Base-by-base conservation (phyloP, 2,888 invertebrate species). In the Macrophya annulata region DNA sequence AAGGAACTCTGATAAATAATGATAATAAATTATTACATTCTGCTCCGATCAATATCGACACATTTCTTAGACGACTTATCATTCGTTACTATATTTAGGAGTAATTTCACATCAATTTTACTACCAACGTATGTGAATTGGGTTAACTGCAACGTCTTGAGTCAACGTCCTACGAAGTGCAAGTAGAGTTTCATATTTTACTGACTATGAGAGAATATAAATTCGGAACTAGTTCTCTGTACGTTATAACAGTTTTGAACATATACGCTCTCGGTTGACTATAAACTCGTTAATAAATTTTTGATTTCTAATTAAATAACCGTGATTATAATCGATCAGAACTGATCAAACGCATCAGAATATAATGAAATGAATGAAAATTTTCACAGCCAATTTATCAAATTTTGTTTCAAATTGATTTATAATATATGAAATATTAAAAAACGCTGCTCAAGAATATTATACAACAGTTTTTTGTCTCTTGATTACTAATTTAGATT, bases 131-230 rank as follows among this genome's bases (percentile, higher is more conserved):
- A 68, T 68, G 68, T 37, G 37, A 68, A 68, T 68, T 68, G 37
- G 15, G 68, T 68, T 68, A 68, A 68, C 68, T n/a, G 55, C 55
- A 68, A 15, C 68, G 17, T 10, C 68, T 17, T 68, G 15, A 15
- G 68, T 68, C 68, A 68, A 68, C 68, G 68, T 68, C 37, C 25
- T 25, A 62, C 62, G 62, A 25, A 25, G 25, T 62, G 21, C 25
- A 62, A 21, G 3, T 62, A 25, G 10, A 25, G 25, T 25, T 62
- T 25, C 62, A 25, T 25, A 25, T 10, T 62, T 62, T 62, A 21
- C 21, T 25, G 62, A 62, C n/a, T n/a, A n/a, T n/a, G 21, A 25
- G 1, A 31, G 3, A 2, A 31, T 31, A 62, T 62, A 62, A 62
- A 62, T 62, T 62, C 25, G 4, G 21, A 62, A 0, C 0, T 25